Evolutionary conservation across 1,140 invertebrate genomes (phyloP).

Genomic region (Pectinophora gossypiella): DNA sequence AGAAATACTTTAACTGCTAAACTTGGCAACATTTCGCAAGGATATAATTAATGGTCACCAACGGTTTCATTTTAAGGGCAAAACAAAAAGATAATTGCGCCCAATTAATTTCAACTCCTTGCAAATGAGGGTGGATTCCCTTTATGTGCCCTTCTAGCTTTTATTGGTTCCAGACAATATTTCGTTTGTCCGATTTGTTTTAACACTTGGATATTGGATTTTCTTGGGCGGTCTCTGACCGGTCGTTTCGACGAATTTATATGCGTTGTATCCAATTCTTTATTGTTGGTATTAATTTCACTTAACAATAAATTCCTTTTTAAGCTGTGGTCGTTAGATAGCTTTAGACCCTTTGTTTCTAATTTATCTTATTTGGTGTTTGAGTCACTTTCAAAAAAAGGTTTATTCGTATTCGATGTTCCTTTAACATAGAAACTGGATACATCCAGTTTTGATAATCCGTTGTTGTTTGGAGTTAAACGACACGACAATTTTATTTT

Average conservation of each 20-base stretch:
- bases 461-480: too few species aligned
- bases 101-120: slow-evolving; percentile 65
- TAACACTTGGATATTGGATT: slow-evolving; percentile 28
- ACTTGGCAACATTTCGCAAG: slow-evolving; percentile 32
- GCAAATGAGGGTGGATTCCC: slow-evolving; percentile 36
- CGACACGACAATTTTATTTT: too few species aligned
- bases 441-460: too few species aligned
- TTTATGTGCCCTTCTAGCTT: slow-evolving; percentile 29
- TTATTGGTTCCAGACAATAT: slow-evolving; percentile 37
- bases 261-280: neutral
- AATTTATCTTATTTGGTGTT: too few species aligned
- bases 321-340: too few species aligned
- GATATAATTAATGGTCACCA: slow-evolving; percentile 50
- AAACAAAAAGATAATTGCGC: slow-evolving; percentile 65
- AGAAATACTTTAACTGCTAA: slow-evolving; percentile 32
- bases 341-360: too few species aligned
- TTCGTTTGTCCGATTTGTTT: slow-evolving; percentile 39
- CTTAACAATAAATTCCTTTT: neutral
- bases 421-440: too few species aligned
- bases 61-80: slow-evolving; percentile 38
- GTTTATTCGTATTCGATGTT: too few species aligned
- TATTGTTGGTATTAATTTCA: neutral
- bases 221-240: slow-evolving; percentile 14
- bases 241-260: neutral
- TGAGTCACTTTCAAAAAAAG: too few species aligned